A percentile compares a stretch with the other conserved stretches of the same genome.
Evolutionary conservation across 2,888 invertebrate species (phyloP).

Genomic region (Lamproptera curius): DNA sequence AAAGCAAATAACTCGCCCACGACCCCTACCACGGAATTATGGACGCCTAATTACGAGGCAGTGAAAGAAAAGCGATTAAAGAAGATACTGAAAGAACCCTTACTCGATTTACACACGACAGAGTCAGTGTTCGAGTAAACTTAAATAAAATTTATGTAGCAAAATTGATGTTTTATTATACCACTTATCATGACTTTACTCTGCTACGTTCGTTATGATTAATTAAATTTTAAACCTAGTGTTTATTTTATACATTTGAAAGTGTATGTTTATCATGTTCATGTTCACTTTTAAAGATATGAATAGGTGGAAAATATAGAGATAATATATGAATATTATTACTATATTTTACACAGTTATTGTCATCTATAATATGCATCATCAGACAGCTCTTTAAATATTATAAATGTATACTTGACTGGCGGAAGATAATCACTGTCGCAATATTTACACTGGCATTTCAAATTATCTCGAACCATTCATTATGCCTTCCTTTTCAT

Average conservation of each 20-base stretch:
- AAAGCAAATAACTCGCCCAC: slow-evolving; percentile 36
- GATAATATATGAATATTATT: no score
- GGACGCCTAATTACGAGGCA: slow-evolving; percentile 62
- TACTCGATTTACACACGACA: slow-evolving; percentile 49
- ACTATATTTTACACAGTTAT: no score
- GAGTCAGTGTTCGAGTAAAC: slow-evolving; percentile 45
- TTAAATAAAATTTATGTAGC: no score
- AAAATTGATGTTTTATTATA: no score
- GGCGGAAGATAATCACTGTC: slow-evolving; percentile 7
- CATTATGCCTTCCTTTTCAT: slow-evolving; percentile 10
- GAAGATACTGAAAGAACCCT: slow-evolving; percentile 53
- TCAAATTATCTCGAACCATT: slow-evolving; percentile 5
- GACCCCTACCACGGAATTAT: slow-evolving; percentile 48
- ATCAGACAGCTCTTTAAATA: background rate
- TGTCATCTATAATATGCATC: no score
- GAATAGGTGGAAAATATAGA: no score
- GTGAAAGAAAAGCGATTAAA: slow-evolving; percentile 66
- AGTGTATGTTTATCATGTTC: no score
- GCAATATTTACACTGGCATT: slow-evolving; percentile 15
- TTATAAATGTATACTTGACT: slow-evolving; percentile 10
- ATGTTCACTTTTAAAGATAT: no score
- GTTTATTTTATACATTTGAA: no score
- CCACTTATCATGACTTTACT: no score
- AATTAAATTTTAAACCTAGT: no score
- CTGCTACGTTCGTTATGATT: no score